Percentiles rank a stretch among this genome's conserved stretches.
These are phyloP conservation scores for Muscina levida DNA, from an alignment of 2,888 invertebrate genomes.

Conservation along the genomic window DNA sequence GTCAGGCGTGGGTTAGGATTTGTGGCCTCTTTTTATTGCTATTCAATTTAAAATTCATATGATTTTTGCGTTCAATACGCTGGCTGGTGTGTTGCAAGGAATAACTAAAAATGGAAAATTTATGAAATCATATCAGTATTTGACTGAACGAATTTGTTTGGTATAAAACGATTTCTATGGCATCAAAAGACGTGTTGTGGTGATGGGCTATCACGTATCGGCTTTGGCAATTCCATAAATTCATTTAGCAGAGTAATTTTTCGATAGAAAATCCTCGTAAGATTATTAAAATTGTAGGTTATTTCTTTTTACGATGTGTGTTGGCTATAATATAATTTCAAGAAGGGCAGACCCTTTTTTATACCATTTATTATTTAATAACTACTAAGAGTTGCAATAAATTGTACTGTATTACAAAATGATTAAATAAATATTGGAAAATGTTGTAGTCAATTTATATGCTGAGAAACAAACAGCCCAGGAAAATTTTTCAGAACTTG, in stretches of 20 bases:
- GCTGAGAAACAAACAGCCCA: no score
- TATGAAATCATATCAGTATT: constrained; percentile 34
- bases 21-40: constrained; percentile 11
- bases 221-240: constrained; percentile 43
- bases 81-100: neutral
- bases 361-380: neutral
- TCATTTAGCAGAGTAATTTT: constrained; percentile 54
- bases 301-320: constrained; percentile 52
- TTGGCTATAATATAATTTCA: constrained; percentile 3
- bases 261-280: constrained; percentile 54
- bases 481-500: no score
- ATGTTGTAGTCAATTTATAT: no score
- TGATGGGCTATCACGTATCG: constrained; percentile 48
- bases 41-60: constrained; percentile 56
- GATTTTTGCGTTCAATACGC: constrained; percentile 28
- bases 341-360: neutral
- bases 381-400: neutral
- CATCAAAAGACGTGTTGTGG: neutral
- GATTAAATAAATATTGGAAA: no score
- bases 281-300: constrained; percentile 54
- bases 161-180: no score
- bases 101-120: neutral
- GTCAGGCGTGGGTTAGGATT: neutral
- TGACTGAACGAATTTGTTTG: neutral
- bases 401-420: no score